Conservation (phyloP, 2,113 vertebrate species). For the Hepsetus odoe region DNA sequence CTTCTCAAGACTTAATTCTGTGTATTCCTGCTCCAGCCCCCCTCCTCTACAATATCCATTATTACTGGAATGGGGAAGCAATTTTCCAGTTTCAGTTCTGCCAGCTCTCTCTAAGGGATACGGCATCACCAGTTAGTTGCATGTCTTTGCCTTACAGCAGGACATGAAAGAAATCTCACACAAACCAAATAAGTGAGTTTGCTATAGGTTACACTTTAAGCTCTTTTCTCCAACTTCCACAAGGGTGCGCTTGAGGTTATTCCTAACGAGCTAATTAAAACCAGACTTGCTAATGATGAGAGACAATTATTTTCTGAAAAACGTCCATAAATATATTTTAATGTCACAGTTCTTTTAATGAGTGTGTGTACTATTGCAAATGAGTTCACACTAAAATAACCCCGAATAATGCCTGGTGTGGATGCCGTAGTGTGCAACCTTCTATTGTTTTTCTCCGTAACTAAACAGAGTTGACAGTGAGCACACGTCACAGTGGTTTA, state of each 20-base stretch:
- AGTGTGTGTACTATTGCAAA: not conserved
- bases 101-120: slow-evolving; percentile 11
- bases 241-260: slow-evolving; percentile 15
- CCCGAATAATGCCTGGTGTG: not conserved
- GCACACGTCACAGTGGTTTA: not conserved
- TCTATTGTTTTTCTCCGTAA: not conserved
- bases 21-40: not conserved
- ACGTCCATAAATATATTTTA: slow-evolving; percentile 3
- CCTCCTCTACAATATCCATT: slow-evolving; percentile 18
- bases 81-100: not conserved
- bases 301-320: not conserved
- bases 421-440: not conserved
- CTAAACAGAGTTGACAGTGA: slow-evolving; percentile 4
- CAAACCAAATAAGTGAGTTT: not conserved
- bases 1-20: not conserved
- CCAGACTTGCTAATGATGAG: not conserved
- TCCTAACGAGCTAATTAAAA: slow-evolving; percentile 16
- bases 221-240: not conserved
- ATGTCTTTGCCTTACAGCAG: slow-evolving; percentile 20
- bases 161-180: slow-evolving; percentile 19
- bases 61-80: slow-evolving; percentile 4
- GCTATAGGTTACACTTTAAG: not conserved
- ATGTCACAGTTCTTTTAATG: not conserved
- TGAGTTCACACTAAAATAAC: not conserved
- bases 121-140: slow-evolving; percentile 1